These are phyloP conservation scores for Hemicentrotus pulcherrimus DNA, from an alignment of 35 echinoderm and acorn worm genomes.

Conservation along the genomic window DNA sequence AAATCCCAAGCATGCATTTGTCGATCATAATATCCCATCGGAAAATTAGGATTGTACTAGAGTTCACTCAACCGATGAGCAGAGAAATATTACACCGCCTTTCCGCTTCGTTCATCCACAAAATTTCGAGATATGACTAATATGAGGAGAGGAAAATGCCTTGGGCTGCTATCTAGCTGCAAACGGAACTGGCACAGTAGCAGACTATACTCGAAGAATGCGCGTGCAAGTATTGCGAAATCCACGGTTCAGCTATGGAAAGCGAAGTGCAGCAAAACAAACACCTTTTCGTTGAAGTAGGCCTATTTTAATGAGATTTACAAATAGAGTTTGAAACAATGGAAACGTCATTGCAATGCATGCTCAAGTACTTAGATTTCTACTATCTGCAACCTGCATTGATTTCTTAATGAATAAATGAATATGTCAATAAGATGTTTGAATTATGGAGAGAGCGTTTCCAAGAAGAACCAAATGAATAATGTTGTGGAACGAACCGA, in stretches of 20 bases:
- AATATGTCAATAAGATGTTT: neutral
- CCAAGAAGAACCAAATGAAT: neutral
- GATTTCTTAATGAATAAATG: neutral
- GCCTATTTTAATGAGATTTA: neutral
- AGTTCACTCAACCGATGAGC: neutral
- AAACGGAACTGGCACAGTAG: neutral
- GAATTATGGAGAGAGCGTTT: neutral
- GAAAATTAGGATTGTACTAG: neutral
- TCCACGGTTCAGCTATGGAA: neutral
- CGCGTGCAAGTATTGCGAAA: constrained; percentile 29
- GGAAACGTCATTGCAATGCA: neutral
- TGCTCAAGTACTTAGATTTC: neutral
- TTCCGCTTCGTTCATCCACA: neutral
- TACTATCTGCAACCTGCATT: neutral
- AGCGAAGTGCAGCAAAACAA: constrained; percentile 30
- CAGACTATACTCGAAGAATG: neutral
- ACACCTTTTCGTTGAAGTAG: neutral
- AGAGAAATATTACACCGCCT: neutral
- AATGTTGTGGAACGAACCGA: no score
- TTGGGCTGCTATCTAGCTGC: no score
- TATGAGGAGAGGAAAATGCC: neutral
- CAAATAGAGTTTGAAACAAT: neutral
- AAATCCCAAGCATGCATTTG: neutral
- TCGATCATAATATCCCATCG: neutral
- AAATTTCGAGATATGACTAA: neutral